Evolutionary conservation across 2,888 invertebrate genomes (phyloP), one percentile per base, ranked within the genome.

Genomic region (Rhodophaea formosa): DNA sequence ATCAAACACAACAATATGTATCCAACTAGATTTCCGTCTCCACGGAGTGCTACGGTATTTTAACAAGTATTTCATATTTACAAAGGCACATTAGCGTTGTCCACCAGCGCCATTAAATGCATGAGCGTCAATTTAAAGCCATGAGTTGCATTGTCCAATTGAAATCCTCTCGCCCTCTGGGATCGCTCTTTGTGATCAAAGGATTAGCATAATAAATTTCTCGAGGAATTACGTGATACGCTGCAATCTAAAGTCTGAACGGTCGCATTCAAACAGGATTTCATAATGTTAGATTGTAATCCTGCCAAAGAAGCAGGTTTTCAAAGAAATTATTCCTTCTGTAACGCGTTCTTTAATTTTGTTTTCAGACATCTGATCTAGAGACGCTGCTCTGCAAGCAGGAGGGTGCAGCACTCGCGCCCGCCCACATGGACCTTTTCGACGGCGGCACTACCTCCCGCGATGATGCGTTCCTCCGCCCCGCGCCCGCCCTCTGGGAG

Each of bases 401-500:
- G 91, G 95, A 91, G 93, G 95, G 92, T 92, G 94, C 81, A 68
- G 89, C 79, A 80, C 89, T 85, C 89, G 94, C 86, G 91, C 94
- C 86, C 93, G 93, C 83, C 93, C 83, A 88, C 92, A 86, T 91
- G 89, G 87, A 88, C 78, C 86, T 91, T 57, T 91, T 92, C 79
- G 89, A 92, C 64, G 85, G 93, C 44, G 92, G 92, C 54, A 82
- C 92, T 56, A 88, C 89, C 63, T 88, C 93, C 86, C 80, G 95
- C 82, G 97, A 97, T 86, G 97, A 97, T 88, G 95, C 96, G 56
- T 97, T 96, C 88, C 94, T 96, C 69, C 95, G 96, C 73, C 97
- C 97, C 47, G 96, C 96, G 35, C 97, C 97, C 46, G 96, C 96
- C 35, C 93, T 97, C 45, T 97, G 97, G 97, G 97, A 97, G 88